Evolutionary conservation across 92 coral and sea anemone species (phyloP).

Genomic region (Muricea muricata): DNA sequence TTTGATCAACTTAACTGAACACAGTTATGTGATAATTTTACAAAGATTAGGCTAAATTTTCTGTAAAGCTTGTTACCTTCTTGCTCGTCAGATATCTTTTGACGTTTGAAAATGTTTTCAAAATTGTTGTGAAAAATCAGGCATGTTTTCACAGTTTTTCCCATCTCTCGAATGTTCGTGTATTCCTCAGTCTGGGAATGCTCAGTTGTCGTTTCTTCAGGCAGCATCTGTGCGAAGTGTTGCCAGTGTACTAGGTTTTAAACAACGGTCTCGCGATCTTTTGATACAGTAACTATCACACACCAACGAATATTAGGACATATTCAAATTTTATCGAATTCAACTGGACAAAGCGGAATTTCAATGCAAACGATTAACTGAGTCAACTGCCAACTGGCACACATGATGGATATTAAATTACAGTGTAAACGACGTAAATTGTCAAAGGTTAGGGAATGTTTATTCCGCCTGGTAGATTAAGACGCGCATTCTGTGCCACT

Average conservation of each 20-base stretch:
- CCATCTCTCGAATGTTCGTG: not conserved
- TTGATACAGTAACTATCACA: too few species aligned
- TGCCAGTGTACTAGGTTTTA: too few species aligned
- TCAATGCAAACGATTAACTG: not conserved
- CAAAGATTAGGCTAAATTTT: not conserved
- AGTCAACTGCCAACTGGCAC: not conserved
- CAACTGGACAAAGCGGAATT: not conserved
- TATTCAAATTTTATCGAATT: not conserved
- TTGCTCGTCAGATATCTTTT: slow-evolving; percentile 13
- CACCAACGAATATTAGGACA: not conserved
- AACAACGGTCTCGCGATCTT: too few species aligned
- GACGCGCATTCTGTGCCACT: not conserved
- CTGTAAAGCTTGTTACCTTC: not conserved
- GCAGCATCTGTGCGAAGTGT: not conserved
- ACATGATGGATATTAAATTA: not conserved
- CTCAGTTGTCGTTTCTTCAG: not conserved
- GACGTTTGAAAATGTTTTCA: slow-evolving; percentile 21
- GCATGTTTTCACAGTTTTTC: not conserved
- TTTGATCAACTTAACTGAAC: too few species aligned
- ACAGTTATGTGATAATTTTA: not conserved
- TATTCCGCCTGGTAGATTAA: not conserved
- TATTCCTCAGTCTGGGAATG: not conserved
- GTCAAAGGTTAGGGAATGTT: not conserved
- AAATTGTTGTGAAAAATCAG: slow-evolving; percentile 23
- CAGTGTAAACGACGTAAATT: not conserved